Evolutionary conservation across 2,113 vertebrate genomes (phyloP).

Genomic region (Bettongia penicillata): DNA sequence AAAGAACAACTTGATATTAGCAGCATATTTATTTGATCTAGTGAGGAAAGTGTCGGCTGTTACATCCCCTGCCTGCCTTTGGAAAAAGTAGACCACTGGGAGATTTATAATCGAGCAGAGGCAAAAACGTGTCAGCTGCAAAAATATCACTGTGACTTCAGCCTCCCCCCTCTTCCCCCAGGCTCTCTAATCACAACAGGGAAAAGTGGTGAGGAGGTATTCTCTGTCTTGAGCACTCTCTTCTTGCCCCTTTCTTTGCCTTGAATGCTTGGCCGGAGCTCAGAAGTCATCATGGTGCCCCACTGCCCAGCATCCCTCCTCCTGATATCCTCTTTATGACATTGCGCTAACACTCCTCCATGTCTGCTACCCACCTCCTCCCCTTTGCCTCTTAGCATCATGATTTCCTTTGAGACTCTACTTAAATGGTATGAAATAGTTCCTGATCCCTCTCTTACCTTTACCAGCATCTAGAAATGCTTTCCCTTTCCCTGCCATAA

Average conservation of each 20-base stretch:
- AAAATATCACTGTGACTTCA: neutral
- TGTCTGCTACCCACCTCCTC: neutral
- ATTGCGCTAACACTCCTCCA: neutral
- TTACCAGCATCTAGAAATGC: neutral
- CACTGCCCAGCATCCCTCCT: neutral
- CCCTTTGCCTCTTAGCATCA: neutral
- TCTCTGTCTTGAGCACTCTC: neutral
- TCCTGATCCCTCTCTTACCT: neutral
- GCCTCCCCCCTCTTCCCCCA: neutral
- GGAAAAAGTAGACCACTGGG: neutral
- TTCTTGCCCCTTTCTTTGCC: neutral
- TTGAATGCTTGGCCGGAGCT: neutral
- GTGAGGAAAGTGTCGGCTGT: neutral
- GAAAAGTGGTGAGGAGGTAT: neutral
- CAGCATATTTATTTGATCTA: conserved; percentile 14
- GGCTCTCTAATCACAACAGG: neutral
- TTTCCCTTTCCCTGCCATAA: neutral
- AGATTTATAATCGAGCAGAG: conserved; percentile 23
- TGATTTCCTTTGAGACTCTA: neutral
- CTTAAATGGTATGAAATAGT: neutral
- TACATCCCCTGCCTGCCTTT: neutral
- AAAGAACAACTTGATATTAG: neutral
- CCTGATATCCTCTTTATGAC: neutral
- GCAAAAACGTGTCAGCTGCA: neutral
- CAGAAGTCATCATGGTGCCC: neutral